A percentile compares a stretch with the other conserved stretches of the same genome.
phyloP scores from a whole-genome alignment of 2,888 invertebrate genomes.

The Diloba caeruleocephala region DNA sequence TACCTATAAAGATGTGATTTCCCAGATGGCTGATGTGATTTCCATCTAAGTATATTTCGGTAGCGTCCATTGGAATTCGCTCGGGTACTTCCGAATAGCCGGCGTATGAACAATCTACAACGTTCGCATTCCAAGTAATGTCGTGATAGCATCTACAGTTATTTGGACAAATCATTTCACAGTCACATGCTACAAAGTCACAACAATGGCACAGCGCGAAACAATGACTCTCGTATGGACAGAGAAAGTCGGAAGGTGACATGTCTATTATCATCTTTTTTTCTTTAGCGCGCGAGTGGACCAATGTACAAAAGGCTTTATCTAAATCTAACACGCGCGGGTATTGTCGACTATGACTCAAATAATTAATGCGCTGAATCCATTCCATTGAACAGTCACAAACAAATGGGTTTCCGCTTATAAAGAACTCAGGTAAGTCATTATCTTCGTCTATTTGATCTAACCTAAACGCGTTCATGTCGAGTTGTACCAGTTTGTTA shows the following conservation, averaged over 20 bases:
- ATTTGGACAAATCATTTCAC: conserved; percentile 96
- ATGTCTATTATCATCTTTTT: conserved; percentile 92
- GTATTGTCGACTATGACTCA: conserved; percentile 93
- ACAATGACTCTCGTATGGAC: conserved; percentile 94
- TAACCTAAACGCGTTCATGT: conserved; percentile 92
- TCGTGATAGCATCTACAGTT: conserved; percentile 96
- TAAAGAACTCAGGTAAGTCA: conserved; percentile 93
- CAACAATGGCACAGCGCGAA: conserved; percentile 97
- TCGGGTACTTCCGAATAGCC: conserved; percentile 93
- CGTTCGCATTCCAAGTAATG: conserved; percentile 94
- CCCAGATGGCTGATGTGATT: conserved; percentile 93
- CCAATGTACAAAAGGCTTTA: conserved; percentile 92
- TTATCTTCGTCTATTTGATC: conserved; percentile 91
- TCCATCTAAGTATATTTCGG: conserved; percentile 95
- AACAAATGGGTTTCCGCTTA: conserved; percentile 95
- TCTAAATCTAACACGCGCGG: conserved; percentile 94
- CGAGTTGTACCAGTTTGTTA: conserved; percentile 92
- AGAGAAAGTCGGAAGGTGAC: conserved; percentile 93
- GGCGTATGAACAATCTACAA: conserved; percentile 94
- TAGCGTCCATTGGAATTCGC: conserved; percentile 96
- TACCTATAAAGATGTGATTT: conserved; percentile 95
- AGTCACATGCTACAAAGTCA: conserved; percentile 96
- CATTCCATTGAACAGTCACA: conserved; percentile 97
- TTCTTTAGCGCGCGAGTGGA: conserved; percentile 91
- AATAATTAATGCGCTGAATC: conserved; percentile 94